Base-by-base conservation (phyloP, 30 jellyfish, hydroid and myxozoan species). In the Nemopilema nomurai region DNA sequence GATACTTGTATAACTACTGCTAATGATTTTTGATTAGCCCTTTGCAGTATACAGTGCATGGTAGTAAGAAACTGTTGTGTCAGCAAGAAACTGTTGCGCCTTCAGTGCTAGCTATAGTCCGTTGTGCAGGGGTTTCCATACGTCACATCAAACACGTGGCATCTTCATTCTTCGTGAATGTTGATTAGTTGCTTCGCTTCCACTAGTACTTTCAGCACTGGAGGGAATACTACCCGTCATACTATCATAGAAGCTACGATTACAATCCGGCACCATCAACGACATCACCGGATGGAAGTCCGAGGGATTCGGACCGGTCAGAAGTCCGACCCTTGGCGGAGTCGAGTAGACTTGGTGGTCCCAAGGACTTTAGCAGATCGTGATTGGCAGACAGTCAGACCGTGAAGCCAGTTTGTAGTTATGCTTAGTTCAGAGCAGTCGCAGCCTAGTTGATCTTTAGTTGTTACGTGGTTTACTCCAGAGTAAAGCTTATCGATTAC, bases 141-240 rank as follows among this genome's bases (percentile, higher is more conserved):
- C n/a, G n/a, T n/a, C n/a, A n/a, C n/a, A n/a, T n/a, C n/a, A n/a
- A n/a, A n/a, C n/a, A n/a, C n/a, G n/a, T n/a, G n/a, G n/a, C n/a
- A n/a, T n/a, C n/a, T n/a, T n/a, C n/a, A n/a, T n/a, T n/a, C n/a
- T n/a, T n/a, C n/a, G n/a, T n/a, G n/a, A n/a, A n/a, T 41, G 57
- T 13, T 41, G 57, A 41, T 13, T 28, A 25, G 41, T 30, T 72
- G 28, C 76, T 26, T 68, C 67, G 27, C 76, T 28, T 67, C 32
- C 32, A 53, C 8, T 78, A 85, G 94, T 76, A 64, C 57, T 52
- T 41, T 49, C 81, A 25, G 57, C 77, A 77, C 66, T 85, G 89
- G 89, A 32, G 84, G 41, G 89, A 85, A 41, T 74, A 67, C 30
- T 85, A 83, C 52, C 92, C 92, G 62, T 65, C 92, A 32, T 83